Conservation (phyloP, 2,888 invertebrate genomes). For the Hetaerina titia region DNA sequence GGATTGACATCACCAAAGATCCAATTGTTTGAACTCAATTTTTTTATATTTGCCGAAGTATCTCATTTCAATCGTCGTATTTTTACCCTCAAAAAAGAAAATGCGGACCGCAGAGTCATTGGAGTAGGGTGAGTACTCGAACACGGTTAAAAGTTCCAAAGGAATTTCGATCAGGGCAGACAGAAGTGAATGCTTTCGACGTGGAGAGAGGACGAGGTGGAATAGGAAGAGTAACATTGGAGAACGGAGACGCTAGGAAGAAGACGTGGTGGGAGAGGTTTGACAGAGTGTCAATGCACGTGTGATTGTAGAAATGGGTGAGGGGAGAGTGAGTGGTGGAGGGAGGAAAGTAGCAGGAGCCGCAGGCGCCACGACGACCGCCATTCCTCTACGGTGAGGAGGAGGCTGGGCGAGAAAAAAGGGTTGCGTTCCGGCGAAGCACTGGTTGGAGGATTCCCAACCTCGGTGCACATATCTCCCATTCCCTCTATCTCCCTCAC, state of each 20-base stretch:
- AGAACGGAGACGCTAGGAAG: background rate
- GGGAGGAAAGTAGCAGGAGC: background rate
- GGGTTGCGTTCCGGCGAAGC: background rate
- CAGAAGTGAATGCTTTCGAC: background rate
- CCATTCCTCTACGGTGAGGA: background rate
- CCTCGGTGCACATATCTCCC: background rate
- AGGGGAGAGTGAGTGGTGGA: background rate
- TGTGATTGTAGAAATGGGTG: background rate
- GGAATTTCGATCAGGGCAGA: background rate
- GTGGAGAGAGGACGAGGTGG: background rate
- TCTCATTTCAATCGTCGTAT: background rate
- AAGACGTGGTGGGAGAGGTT: background rate
- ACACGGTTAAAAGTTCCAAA: background rate
- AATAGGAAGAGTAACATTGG: background rate
- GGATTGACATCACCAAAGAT: too few relatives aligned
- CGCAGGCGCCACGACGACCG: background rate
- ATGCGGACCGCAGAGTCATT: background rate
- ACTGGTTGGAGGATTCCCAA: constrained; percentile 9
- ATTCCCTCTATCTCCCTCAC: background rate
- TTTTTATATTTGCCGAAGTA: too few relatives aligned
- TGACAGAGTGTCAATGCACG: constrained; percentile 22
- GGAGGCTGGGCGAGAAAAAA: background rate
- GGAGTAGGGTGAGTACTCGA: background rate
- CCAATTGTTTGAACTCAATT: too few relatives aligned
- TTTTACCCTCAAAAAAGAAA: background rate